Evolutionary conservation across 1,140 invertebrate genomes (phyloP).

Genomic region (Bombus confusus): DNA sequence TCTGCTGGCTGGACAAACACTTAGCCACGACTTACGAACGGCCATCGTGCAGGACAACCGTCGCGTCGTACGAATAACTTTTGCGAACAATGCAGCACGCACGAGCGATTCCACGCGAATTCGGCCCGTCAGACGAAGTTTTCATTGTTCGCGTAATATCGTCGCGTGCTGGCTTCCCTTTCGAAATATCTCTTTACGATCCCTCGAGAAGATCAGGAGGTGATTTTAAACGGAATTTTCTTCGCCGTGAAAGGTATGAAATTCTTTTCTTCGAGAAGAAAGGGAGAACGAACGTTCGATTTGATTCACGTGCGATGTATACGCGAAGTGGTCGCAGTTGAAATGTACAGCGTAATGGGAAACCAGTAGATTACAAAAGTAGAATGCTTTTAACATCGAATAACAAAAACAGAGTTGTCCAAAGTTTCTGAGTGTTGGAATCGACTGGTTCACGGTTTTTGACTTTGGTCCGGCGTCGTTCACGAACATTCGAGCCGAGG

Average conservation of each 20-base stretch:
- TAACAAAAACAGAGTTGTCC: neutral
- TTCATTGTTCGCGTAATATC: neutral
- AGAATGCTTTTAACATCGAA: neutral
- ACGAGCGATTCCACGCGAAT: neutral
- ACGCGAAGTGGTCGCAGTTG: too few relatives aligned
- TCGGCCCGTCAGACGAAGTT: neutral
- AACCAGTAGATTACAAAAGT: neutral
- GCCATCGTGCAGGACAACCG: neutral
- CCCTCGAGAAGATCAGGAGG: neutral
- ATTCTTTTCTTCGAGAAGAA: neutral
- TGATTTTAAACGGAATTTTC: neutral
- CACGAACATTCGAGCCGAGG: neutral
- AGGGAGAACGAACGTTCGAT: too few relatives aligned
- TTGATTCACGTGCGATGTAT: too few relatives aligned
- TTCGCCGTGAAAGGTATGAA: neutral
- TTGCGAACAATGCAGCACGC: conserved; percentile 20
- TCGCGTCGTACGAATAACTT: conserved; percentile 23
- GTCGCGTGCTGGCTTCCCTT: neutral
- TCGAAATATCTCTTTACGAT: neutral
- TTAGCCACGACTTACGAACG: conserved; percentile 5
- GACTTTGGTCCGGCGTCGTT: neutral
- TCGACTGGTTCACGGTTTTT: neutral
- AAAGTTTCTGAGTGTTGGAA: neutral
- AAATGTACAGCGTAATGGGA: neutral
- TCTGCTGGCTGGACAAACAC: conserved; percentile 24